Conservation (phyloP, 2,113 vertebrate species). For the Pituophis catenifer region DNA sequence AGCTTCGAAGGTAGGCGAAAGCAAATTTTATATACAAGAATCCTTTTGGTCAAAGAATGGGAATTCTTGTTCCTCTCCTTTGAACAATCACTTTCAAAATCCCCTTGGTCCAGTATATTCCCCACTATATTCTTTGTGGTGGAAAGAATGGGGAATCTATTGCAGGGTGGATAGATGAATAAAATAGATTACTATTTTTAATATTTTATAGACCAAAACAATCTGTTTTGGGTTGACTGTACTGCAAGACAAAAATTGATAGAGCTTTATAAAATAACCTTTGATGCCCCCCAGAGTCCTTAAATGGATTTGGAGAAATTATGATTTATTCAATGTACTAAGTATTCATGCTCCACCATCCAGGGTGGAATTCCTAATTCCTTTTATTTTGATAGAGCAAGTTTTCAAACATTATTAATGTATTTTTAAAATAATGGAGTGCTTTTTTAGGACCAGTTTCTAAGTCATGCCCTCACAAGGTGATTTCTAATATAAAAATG, state of each 20-base stretch:
- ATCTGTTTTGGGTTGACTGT: not conserved
- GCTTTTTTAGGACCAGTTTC: not conserved
- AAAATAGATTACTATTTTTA: not conserved
- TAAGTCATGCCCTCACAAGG: not conserved
- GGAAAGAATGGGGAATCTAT: slow-evolving; percentile 10
- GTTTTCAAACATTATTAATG: not conserved
- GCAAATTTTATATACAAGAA: not conserved
- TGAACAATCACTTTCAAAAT: not conserved
- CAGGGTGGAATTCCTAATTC: not conserved
- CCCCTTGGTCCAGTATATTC: not conserved
- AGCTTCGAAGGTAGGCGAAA: not conserved
- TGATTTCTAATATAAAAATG: not conserved
- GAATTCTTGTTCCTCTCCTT: not conserved
- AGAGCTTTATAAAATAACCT: not conserved
- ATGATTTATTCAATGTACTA: not conserved
- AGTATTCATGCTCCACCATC: not conserved
- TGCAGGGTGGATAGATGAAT: not conserved
- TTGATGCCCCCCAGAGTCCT: slow-evolving; percentile 42
- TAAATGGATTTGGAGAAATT: slow-evolving; percentile 2
- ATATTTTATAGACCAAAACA: not conserved
- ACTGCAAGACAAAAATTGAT: not conserved
- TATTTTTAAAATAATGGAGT: not conserved
- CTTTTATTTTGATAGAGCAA: not conserved
- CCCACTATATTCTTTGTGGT: too few relatives aligned
- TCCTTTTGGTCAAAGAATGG: not conserved